phyloP scores from a whole-genome alignment of 2,113 vertebrate genomes.

The Hirundichthys speculiger region DNA sequence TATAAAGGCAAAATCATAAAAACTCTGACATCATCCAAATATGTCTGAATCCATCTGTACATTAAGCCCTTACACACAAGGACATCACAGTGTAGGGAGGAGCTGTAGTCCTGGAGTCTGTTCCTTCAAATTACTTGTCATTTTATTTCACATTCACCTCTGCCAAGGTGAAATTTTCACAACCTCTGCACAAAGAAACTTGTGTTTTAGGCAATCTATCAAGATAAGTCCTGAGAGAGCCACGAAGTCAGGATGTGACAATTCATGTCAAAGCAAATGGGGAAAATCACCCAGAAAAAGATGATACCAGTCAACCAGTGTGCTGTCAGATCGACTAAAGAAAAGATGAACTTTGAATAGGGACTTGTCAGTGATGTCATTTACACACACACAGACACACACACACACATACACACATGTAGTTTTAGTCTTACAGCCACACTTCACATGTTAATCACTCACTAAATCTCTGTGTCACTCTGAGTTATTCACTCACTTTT shows the following conservation, averaged over 20 bases:
- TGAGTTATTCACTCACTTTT: not conserved
- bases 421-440: not conserved
- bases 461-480: too few species aligned
- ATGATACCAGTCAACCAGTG: slow-evolving; percentile 8
- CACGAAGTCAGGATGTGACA: not conserved
- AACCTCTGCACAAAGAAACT: not conserved
- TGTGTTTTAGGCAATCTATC: slow-evolving; percentile 1
- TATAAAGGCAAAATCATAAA: too few species aligned
- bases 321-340: slow-evolving; percentile 6
- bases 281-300: slow-evolving; percentile 1
- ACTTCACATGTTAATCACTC: not conserved
- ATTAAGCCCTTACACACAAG: too few species aligned
- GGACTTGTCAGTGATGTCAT: slow-evolving; percentile 15
- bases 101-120: too few species aligned
- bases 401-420: not conserved
- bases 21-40: too few species aligned
- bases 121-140: too few species aligned
- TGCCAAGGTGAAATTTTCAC: not conserved
- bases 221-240: slow-evolving; percentile 4
- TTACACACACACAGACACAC: not conserved
- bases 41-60: too few species aligned
- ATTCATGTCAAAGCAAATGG: not conserved
- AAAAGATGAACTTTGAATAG: slow-evolving; percentile 7
- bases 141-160: slow-evolving; percentile 2
- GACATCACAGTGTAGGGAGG: too few species aligned